Evolutionary conservation across 2,113 vertebrate genomes (phyloP).

Genomic region (Anolis carolinensis): DNA sequence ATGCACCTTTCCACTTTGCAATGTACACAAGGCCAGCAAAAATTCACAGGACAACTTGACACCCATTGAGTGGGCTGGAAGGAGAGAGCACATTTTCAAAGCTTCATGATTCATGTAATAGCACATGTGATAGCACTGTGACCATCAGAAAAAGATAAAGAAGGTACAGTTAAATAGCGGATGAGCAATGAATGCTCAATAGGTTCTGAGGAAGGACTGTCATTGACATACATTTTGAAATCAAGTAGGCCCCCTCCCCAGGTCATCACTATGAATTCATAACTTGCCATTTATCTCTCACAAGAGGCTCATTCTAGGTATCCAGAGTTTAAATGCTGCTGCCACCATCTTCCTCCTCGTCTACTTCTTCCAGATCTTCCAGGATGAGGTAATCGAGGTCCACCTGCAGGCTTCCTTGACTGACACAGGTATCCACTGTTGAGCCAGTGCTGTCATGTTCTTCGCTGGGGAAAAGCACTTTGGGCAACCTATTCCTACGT

Average conservation of each 20-base stretch:
- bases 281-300: too few relatives aligned
- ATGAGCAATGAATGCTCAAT: background rate
- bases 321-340: background rate
- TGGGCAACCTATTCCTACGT: conserved; percentile 67
- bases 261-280: background rate
- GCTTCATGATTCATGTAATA: background rate
- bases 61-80: background rate
- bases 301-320: too few relatives aligned
- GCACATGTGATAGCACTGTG: background rate
- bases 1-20: background rate
- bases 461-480: conserved; percentile 73
- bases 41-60: too few relatives aligned
- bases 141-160: background rate
- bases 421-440: conserved; percentile 81
- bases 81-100: background rate
- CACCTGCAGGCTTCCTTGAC: conserved; percentile 73
- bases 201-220: background rate
- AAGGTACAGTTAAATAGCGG: background rate
- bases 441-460: conserved; percentile 78
- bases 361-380: conserved; percentile 72
- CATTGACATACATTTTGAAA: background rate
- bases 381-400: conserved; percentile 74
- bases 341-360: conserved; percentile 39
- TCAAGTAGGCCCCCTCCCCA: background rate
- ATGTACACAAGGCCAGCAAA: background rate